Conservation (phyloP, 2,113 vertebrate genomes). For the Synchiropus splendidus region DNA sequence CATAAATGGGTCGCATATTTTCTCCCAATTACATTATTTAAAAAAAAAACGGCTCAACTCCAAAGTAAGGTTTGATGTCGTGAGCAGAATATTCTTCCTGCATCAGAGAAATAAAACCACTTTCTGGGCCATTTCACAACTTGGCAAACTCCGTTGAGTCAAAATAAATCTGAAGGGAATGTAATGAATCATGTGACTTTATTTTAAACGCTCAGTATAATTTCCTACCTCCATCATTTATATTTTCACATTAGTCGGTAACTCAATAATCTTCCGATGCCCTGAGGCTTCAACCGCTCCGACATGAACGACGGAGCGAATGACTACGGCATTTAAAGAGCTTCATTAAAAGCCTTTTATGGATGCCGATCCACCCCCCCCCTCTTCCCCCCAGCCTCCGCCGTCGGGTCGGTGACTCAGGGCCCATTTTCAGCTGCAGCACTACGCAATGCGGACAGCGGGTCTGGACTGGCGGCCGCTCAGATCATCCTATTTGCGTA, state of each 20-base stretch:
- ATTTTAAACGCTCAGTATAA: no score
- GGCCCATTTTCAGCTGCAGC: slow-evolving; percentile 31
- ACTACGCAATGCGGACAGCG: slow-evolving; percentile 54
- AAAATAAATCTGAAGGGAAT: no score
- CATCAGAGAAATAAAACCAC: no score
- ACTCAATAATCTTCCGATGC: neutral
- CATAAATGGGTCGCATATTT: no score
- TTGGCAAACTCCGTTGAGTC: no score
- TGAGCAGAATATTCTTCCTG: no score
- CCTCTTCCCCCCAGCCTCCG: slow-evolving; percentile 12
- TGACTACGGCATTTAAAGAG: slow-evolving; percentile 24
- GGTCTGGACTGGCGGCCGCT: slow-evolving; percentile 32
- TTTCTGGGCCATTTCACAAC: no score
- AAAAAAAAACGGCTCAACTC: no score
- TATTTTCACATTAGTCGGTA: slow-evolving; percentile 2
- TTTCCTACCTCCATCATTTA: neutral
- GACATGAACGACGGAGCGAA: slow-evolving; percentile 14
- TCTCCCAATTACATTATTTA: no score
- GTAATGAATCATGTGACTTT: no score
- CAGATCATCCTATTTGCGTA: slow-evolving; percentile 37
- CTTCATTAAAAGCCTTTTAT: slow-evolving; percentile 44
- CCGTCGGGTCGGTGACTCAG: slow-evolving; percentile 33
- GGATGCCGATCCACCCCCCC: slow-evolving; percentile 37
- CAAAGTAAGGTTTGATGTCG: no score
- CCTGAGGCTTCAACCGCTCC: no score